Evolutionary conservation across 2,888 invertebrate genomes (phyloP), one percentile per base, ranked within the genome.

Genomic region (Trichopria drosophilae): DNA sequence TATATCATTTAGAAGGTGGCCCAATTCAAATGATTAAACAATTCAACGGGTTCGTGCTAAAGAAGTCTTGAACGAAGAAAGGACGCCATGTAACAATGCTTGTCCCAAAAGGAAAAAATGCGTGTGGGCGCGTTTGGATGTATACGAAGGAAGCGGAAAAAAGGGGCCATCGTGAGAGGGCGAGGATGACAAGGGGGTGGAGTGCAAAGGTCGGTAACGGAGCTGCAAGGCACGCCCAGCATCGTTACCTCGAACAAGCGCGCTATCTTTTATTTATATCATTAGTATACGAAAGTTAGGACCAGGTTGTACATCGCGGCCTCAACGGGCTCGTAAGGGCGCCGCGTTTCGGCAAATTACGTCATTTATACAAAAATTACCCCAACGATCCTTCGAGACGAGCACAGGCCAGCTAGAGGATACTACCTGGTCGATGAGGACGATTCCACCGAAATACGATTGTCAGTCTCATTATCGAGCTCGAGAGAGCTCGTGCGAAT

Each of bases 241-340:
- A 57, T 62, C 64, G 64, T 67, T 67, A 65, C 59, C 60, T 58
- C 59, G 59, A 63, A 65, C 63, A 61, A 61, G 60, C 59, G 60
- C 57, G 57, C 64, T 63, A 67, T 67, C 68, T 68, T 68, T 68
- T 65, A 67, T 68, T 68, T 67, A 67, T 64, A 65, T 68, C 67
- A 68, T 67, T 67, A 68, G 66, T 58, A 54, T 51, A 51, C 51
- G 46, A 49, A 53, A 49, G 57, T 57, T 55, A 39, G 57, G 53
- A 59, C 62, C 57, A 57, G 61, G 61, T 63, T 56, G 53, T 54
- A 36, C 58, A 49, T 29, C 47, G 44, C 39, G 53, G 53, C 57
- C 64, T 59, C 63, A 46, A 45, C 62, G 61, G 62, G 55, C 64
- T 63, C 65, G 56, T 65, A 65, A 66, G 61, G 58, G 57, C 42